A percentile compares a stretch with the other conserved stretches of the same genome.
Evolutionary conservation across 2,113 vertebrate genomes (phyloP).

Genomic region (Tragelaphus strepsiceros): DNA sequence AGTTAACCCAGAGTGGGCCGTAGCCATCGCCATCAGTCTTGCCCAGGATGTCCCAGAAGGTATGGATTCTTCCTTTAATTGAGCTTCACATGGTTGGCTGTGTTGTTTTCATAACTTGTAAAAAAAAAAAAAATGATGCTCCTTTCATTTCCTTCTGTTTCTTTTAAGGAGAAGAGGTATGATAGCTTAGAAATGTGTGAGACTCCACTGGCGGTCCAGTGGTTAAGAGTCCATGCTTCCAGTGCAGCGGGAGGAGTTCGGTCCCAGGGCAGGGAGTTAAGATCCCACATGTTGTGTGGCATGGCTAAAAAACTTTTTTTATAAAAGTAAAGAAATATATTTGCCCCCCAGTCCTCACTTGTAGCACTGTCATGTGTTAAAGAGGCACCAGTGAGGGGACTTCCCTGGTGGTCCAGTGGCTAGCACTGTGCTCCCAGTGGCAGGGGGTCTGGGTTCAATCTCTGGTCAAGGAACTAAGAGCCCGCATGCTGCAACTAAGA

Average conservation of each 20-base stretch:
- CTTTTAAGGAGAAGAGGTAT: not conserved
- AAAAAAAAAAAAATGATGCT: not conserved
- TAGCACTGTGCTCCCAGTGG: not conserved
- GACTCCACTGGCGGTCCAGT: not conserved
- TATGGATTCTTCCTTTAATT: slow-evolving; percentile 41
- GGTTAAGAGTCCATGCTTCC: not conserved
- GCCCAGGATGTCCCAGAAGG: slow-evolving; percentile 93
- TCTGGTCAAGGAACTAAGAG: not conserved
- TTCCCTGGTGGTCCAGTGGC: not conserved
- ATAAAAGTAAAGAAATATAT: not conserved
- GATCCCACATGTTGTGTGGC: not conserved
- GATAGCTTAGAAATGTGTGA: not conserved
- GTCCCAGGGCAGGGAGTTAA: not conserved
- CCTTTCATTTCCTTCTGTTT: not conserved
- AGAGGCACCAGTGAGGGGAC: not conserved
- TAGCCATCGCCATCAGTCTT: slow-evolving; percentile 91
- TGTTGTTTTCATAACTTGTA: not conserved
- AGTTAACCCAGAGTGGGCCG: slow-evolving; percentile 91
- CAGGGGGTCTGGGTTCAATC: not conserved
- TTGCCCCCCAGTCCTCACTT: not conserved
- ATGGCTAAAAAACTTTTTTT: not conserved
- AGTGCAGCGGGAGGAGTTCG: not conserved
- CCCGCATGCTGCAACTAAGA: not conserved
- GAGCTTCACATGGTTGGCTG: not conserved
- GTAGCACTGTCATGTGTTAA: not conserved